Percentiles rank a stretch among this genome's conserved stretches.
Evolutionary conservation across 1,140 invertebrate species (phyloP).

Genomic region (Drosophila miranda): DNA sequence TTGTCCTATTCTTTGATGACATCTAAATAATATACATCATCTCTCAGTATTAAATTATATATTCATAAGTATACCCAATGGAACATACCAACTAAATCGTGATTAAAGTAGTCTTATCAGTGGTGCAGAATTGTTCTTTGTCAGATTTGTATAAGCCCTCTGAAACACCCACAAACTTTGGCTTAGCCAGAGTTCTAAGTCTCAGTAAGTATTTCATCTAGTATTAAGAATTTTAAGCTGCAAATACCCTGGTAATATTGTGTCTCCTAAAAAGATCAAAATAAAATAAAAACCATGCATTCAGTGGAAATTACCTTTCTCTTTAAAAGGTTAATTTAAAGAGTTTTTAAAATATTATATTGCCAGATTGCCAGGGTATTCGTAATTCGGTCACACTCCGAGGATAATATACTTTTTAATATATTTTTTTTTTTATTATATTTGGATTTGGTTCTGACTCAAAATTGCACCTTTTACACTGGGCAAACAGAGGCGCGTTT

Average conservation of each 20-base stretch:
- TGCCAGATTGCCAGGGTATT: constrained; percentile 24
- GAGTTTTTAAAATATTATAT: too few species aligned
- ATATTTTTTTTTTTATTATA: not conserved
- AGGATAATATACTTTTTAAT: not conserved
- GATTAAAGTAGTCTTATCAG: too few species aligned
- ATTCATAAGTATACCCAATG: constrained; percentile 1
- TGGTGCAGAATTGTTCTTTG: not conserved
- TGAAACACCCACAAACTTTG: constrained; percentile 11
- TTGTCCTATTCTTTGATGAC: too few species aligned
- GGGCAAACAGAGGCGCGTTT: constrained; percentile 17
- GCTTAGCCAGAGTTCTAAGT: not conserved
- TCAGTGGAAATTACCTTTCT: too few species aligned
- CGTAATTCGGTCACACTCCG: constrained; percentile 26
- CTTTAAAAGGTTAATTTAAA: too few species aligned
- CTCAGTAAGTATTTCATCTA: too few species aligned
- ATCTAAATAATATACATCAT: too few species aligned
- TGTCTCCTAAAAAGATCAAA: too few species aligned
- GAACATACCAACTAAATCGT: not conserved
- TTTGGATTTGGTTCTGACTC: constrained; percentile 13
- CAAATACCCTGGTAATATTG: too few species aligned
- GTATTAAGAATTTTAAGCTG: not conserved
- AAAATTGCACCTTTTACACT: constrained; percentile 66
- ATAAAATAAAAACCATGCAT: too few species aligned
- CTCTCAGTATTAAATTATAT: constrained; percentile 29
- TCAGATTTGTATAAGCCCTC: not conserved